Base-by-base conservation (phyloP, 30 jellyfish, hydroid and myxozoan species). In the Rhopilema esculentum region DNA sequence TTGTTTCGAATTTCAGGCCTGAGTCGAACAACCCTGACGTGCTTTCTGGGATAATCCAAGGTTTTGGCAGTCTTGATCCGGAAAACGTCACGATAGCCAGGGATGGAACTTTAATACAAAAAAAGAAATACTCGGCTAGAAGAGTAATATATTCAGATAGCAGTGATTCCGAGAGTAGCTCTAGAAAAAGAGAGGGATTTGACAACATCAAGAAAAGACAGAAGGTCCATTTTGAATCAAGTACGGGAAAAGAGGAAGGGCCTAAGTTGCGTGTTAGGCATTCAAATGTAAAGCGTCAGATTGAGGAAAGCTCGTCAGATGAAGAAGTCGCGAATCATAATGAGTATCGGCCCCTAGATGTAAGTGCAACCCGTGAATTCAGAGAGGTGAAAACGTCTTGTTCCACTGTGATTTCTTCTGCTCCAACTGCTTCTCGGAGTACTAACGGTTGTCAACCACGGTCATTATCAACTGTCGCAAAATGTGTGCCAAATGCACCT, bases 1-100 rank as follows among this genome's bases (percentile, higher is more conserved):
- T n/a, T n/a, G n/a, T n/a, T n/a, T n/a, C n/a, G n/a, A n/a, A n/a
- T n/a, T n/a, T n/a, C 63, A 84, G 93, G 66, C 72, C 84, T 27
- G 77, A 8, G n/a, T 24, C 63, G 15, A 63, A 23, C 63, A 75
- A 74, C 79, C 88, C 96, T 17, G 70, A 73, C n/a, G 19, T 73
- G 1, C 84, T 73, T 27, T 31, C 93, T 4, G 81, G 85, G 30
- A 92, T 92, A 2, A 48, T 92, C 26, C 92, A 86, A 27, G 96
- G 98, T 1, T 80, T 92, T 49, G 96, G 83, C 2, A 92, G 82
- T 63, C 87, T 92, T 20, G 93, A 92, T 33, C 86, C 98, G 25
- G 84, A 86, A 21, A 85, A 86, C 50, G 96, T 92, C 22, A 53
- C 53, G 21, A 88, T 92, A 19, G 61, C 27, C 16, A 52, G 93